Percentiles rank a stretch among this genome's conserved stretches.
Evolutionary conservation across 2,797 vertebrate genomes (phyloP).

Genomic region (Oreortyx pictus): DNA sequence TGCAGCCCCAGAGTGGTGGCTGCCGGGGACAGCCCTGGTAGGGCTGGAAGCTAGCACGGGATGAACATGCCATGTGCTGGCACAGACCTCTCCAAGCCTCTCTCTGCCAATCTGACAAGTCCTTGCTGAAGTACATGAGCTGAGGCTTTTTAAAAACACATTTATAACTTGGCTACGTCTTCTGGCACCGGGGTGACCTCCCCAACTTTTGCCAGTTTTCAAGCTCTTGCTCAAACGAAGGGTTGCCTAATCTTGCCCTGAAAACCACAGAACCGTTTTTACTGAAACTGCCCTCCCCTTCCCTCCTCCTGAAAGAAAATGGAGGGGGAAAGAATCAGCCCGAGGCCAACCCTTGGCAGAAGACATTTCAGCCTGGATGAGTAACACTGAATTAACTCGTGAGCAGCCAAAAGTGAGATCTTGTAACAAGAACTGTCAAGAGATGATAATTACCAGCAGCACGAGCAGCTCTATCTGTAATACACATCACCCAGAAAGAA

Average conservation of each 20-base stretch:
- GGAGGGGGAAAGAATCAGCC: slow-evolving; percentile 39
- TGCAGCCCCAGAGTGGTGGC: fast-evolving
- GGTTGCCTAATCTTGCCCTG: slow-evolving; percentile 60
- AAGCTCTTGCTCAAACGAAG: slow-evolving; percentile 56
- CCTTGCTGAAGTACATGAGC: background rate
- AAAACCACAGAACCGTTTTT: slow-evolving; percentile 59
- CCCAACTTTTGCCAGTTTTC: slow-evolving; percentile 25
- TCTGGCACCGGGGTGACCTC: background rate
- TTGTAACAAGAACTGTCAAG: slow-evolving; percentile 12
- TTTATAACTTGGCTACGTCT: background rate
- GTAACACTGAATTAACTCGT: slow-evolving; percentile 32
- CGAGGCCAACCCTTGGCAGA: slow-evolving; percentile 7
- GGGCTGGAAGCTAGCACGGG: background rate
- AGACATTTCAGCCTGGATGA: slow-evolving; percentile 34
- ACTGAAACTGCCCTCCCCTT: slow-evolving; percentile 43
- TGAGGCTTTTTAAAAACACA: slow-evolving; percentile 27
- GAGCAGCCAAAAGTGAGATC: background rate
- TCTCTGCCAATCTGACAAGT: slow-evolving; percentile 3
- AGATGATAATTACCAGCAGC: background rate
- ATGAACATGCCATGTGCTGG: background rate
- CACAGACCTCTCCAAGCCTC: background rate
- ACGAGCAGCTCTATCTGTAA: background rate
- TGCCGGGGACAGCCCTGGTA: background rate
- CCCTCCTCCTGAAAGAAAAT: slow-evolving; percentile 38
- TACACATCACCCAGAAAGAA: background rate